Evolutionary conservation across 2,888 invertebrate species (phyloP).

Genomic region (Yponomeuta sedellus): DNA sequence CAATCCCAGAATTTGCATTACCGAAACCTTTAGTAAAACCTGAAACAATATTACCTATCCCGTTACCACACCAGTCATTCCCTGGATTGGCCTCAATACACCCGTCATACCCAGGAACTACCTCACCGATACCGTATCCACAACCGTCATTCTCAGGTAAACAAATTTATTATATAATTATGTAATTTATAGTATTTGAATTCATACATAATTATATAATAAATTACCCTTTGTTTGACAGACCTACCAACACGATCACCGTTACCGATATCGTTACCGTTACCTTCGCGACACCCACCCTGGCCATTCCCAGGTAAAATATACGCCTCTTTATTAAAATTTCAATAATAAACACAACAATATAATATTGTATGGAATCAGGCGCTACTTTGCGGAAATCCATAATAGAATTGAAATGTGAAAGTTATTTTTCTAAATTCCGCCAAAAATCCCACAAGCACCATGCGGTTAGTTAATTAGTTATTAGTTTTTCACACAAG

Average conservation of each 20-base stretch:
- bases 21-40: not conserved
- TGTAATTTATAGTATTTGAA: not conserved
- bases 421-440: too few relatives aligned
- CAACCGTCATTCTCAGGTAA: not conserved
- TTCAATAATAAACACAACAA: not conserved
- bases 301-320: constrained; percentile 16
- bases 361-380: too few relatives aligned
- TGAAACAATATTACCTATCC: not conserved
- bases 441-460: too few relatives aligned
- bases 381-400: too few relatives aligned
- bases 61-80: not conserved
- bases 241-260: constrained; percentile 4
- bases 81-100: not conserved
- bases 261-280: not conserved
- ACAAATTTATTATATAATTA: not conserved
- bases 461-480: too few relatives aligned
- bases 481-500: too few relatives aligned
- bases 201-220: constrained; percentile 2
- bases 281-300: not conserved
- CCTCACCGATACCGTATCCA: not conserved
- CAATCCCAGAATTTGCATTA: not conserved
- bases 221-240: not conserved
- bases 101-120: not conserved
- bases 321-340: not conserved
- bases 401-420: too few relatives aligned